Evolutionary conservation across 1,140 invertebrate genomes (phyloP).

Genomic region (Diabrotica undecimpunctata): DNA sequence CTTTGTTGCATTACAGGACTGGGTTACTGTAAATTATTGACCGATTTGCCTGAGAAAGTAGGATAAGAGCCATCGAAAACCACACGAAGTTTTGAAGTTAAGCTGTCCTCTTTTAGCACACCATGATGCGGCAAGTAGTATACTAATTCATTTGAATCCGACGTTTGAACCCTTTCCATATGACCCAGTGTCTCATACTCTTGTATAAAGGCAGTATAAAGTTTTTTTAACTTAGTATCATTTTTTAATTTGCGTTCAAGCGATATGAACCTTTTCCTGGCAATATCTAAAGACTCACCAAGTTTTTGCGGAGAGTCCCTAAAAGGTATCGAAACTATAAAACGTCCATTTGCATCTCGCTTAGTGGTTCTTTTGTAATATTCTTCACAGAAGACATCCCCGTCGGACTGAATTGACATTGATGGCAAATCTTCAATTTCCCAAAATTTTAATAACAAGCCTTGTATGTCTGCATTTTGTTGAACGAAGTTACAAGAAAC

Average conservation of each 20-base stretch:
- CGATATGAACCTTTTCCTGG: constrained; percentile 11
- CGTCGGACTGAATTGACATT: neutral
- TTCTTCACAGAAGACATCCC: constrained; percentile 23
- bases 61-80: too few species aligned
- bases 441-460: constrained; percentile 19
- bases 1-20: too few species aligned
- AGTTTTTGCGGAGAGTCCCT: constrained; percentile 18
- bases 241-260: constrained; percentile 19
- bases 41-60: too few species aligned
- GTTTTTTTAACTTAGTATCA: constrained; percentile 13
- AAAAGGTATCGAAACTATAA: constrained; percentile 31
- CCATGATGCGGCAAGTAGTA: too few species aligned
- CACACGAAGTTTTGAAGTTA: too few species aligned
- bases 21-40: too few species aligned
- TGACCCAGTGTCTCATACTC: too few species aligned
- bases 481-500: too few species aligned
- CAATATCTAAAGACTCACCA: constrained; percentile 25
- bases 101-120: too few species aligned
- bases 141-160: too few species aligned
- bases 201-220: too few species aligned
- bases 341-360: constrained; percentile 17
- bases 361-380: constrained; percentile 11
- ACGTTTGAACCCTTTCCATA: too few species aligned
- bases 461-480: neutral
- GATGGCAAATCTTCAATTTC: constrained; percentile 13